Conservation (phyloP, 2,888 invertebrate species). For the Idaea aversata region DNA sequence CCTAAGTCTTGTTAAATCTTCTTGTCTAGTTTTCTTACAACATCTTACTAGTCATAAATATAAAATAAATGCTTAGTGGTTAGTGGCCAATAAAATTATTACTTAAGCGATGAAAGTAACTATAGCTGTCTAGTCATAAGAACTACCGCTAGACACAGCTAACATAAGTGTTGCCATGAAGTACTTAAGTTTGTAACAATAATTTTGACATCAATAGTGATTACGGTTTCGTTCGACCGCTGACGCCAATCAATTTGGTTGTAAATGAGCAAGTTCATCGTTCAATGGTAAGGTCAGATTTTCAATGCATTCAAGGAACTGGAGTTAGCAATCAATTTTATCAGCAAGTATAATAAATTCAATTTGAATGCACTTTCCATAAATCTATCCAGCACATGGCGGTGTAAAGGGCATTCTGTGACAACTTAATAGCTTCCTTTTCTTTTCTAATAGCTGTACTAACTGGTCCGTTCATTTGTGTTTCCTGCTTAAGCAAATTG, state of each 20-base stretch:
- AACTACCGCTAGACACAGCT: too few species aligned
- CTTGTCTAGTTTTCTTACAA: not conserved
- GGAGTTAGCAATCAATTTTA: not conserved
- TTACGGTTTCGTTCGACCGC: not conserved
- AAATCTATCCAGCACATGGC: slow-evolving; percentile 65
- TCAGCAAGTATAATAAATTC: slow-evolving; percentile 2
- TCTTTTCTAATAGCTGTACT: slow-evolving; percentile 43
- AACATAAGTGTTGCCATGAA: not conserved
- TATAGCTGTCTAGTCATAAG: too few species aligned
- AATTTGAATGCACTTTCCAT: slow-evolving; percentile 39
- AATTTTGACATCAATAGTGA: not conserved
- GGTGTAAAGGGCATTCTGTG: slow-evolving; percentile 58
- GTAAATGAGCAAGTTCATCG: not conserved
- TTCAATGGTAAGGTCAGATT: not conserved
- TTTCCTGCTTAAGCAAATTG: slow-evolving; percentile 42
- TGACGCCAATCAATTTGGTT: not conserved
- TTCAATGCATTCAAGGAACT: not conserved
- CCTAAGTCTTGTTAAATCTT: not conserved
- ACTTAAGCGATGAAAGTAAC: too few species aligned
- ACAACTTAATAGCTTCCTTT: slow-evolving; percentile 76
- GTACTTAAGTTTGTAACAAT: not conserved
- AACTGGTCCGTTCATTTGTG: slow-evolving; percentile 36
- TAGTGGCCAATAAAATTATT: too few species aligned
- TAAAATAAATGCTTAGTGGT: not conserved
- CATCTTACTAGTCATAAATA: not conserved